Percentiles rank a stretch among this genome's conserved stretches.
phyloP scores from a whole-genome alignment of 1,140 invertebrate genomes.

The Theocolax elegans region DNA sequence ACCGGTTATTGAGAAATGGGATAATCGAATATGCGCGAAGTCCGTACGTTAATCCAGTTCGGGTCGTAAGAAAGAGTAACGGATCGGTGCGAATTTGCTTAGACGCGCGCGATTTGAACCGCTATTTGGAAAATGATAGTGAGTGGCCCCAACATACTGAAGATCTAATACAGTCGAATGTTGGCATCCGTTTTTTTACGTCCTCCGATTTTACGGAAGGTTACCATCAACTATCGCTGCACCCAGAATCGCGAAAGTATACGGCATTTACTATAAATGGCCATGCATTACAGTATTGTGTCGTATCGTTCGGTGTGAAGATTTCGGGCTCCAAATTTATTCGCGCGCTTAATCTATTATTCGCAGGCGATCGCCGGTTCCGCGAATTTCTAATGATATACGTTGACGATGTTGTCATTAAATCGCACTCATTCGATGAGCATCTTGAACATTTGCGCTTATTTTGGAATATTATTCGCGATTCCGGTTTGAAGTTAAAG shows the following conservation, averaged over 20 bases:
- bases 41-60: neutral
- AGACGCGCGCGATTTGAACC: neutral
- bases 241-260: too few species aligned
- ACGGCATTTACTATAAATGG: too few species aligned
- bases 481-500: neutral
- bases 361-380: neutral
- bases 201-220: neutral
- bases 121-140: neutral
- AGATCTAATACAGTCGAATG: neutral
- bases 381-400: neutral
- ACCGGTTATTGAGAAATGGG: neutral
- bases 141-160: neutral
- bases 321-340: slow-evolving; percentile 2
- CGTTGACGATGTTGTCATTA: neutral
- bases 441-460: neutral
- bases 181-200: neutral
- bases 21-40: neutral
- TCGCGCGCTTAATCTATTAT: neutral
- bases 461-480: neutral
- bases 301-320: slow-evolving; percentile 11
- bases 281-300: too few species aligned
- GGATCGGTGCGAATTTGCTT: neutral
- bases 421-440: neutral
- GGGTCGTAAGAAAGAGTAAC: neutral
- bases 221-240: neutral